Base-by-base conservation (phyloP, 2,113 vertebrate genomes). In the Rousettus leschenaultii region DNA sequence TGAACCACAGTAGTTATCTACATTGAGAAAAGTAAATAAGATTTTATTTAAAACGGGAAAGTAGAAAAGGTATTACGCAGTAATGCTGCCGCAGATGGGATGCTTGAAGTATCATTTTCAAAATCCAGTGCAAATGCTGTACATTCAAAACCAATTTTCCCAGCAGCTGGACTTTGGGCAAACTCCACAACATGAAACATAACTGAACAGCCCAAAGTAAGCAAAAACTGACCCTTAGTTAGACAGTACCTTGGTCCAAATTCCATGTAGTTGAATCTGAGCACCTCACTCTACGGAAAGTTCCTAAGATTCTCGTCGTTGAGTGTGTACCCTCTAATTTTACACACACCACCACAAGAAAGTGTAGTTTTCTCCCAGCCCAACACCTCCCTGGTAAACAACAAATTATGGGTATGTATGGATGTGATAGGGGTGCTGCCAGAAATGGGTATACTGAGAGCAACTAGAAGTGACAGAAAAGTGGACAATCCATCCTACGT, bases 1-100 rank as follows among this genome's bases (percentile, higher is more conserved):
- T 99, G 99, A 95, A 98, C 99, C 7, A 99, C 98, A 0, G 99
- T 99, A 98, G 91, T 99, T 94, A 99, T 96, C 99, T 99, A 82
- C 12, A 92, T 79, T 77, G 0, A 0, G 28, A 85, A 92, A 97
- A 74, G 84, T 43, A 70, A 95, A 95, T 78, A 26, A 97, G 77
- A 92, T 75, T 74, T 43, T 35, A 11, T 71, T 88, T 95, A 35
- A 28, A 86, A 97, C 4, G 14, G n/a, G 48, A 96, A 92, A 51
- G 66, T 9, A n/a, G 38, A 57, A 94, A 63, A 68, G 33, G 10
- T 9, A 13, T 59, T 5, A 45, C 15, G 75, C 3, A 40, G 22
- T 16, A 48, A 22, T 61, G 55, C 5, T 16, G 19, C 30, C 51
- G 28, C 30, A 51, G 13, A 57, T 18, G 13, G 11, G 28, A 45